Conservation (phyloP, 2,797 vertebrate genomes). For the Oreochromis mossambicus region DNA sequence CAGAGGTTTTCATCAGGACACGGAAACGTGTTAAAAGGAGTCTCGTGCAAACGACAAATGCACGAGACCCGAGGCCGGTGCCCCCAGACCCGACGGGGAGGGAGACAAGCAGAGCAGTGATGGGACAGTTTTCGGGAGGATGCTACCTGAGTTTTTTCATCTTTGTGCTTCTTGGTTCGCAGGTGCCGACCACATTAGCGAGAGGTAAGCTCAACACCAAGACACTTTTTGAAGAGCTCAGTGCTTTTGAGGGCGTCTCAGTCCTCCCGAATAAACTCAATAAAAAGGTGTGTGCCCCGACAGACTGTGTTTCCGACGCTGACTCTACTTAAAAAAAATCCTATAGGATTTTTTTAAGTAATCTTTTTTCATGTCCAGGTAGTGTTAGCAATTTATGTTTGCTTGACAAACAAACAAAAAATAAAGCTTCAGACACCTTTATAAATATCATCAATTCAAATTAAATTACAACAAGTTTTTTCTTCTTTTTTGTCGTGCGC, state of each 20-base stretch:
- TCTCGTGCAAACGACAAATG: constrained; percentile 49
- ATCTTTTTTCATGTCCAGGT: neutral
- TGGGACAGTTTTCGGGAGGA: constrained; percentile 73
- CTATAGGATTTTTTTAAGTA: neutral
- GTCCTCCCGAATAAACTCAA: neutral
- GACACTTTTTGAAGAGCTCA: neutral
- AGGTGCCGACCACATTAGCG: constrained; percentile 37
- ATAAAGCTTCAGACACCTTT: neutral
- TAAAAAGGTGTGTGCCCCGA: neutral
- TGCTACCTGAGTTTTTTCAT: constrained; percentile 61
- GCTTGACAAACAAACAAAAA: neutral
- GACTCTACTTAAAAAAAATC: neutral
- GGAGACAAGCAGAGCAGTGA: constrained; percentile 59
- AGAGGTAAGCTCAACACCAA: constrained; percentile 61
- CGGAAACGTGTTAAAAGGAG: constrained; percentile 21
- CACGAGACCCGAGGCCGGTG: constrained; percentile 47
- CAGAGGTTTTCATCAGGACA: neutral
- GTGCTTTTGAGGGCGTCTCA: neutral
- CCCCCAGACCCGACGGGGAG: constrained; percentile 58
- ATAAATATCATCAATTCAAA: neutral
- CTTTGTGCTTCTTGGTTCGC: constrained; percentile 58
- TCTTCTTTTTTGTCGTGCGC: neutral
- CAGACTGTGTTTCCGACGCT: neutral
- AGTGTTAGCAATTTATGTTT: neutral
- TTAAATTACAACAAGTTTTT: neutral